A percentile compares a stretch with the other conserved stretches of the same genome.
Evolutionary conservation across 1,140 invertebrate genomes (phyloP).

Genomic region (Lordiphosa clarofinis): DNA sequence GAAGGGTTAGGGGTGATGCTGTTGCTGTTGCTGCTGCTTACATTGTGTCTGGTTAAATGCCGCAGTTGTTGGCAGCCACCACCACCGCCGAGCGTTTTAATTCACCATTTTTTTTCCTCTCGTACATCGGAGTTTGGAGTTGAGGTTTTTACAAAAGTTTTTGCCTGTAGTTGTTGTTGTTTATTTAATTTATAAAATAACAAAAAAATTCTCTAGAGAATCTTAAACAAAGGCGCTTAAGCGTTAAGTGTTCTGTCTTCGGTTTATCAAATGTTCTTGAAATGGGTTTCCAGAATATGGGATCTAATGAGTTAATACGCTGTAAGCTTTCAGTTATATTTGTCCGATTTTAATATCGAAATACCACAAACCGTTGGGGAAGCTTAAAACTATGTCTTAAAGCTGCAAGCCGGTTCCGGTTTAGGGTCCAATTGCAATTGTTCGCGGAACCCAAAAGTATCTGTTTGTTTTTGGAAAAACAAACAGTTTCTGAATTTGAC

Average conservation of each 20-base stretch:
- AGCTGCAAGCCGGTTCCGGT: no score
- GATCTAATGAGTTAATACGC: no score
- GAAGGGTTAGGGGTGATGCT: neutral
- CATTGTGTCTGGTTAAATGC: conserved; percentile 54
- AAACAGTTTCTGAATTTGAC: no score
- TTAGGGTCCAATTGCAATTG: no score
- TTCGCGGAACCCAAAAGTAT: no score
- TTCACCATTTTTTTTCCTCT: conserved; percentile 11
- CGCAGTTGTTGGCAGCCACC: conserved; percentile 42
- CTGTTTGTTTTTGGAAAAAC: no score
- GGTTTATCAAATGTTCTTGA: no score
- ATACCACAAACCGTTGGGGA: no score
- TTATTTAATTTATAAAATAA: conserved; percentile 36
- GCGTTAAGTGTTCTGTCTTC: neutral
- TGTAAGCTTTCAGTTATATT: no score
- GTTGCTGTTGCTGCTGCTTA: conserved; percentile 1
- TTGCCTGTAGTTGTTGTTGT: conserved; percentile 19
- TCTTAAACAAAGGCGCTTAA: conserved; percentile 5
- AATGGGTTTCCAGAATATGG: no score
- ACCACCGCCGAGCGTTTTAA: conserved; percentile 34
- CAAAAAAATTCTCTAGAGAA: conserved; percentile 36
- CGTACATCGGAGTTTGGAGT: conserved; percentile 17
- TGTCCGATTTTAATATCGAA: no score
- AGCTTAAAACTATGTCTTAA: no score
- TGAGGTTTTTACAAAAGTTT: conserved; percentile 28